Base-by-base conservation (phyloP, 1,140 invertebrate species). In the Riptortus pedestris region DNA sequence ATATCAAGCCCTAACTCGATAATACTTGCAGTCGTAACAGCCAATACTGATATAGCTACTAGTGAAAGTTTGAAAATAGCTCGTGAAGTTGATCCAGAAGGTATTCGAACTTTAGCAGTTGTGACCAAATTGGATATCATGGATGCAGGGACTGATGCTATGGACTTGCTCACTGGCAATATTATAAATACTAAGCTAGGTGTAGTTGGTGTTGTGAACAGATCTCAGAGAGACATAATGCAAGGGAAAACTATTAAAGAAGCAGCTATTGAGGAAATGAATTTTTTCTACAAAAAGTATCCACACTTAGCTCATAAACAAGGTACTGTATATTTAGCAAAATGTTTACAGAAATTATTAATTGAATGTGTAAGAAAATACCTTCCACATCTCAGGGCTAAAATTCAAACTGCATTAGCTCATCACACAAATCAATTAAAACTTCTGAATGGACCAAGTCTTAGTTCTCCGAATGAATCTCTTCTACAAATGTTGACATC, bases 81-180 rank as follows among this genome's bases (percentile, higher is more conserved):
- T 3, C 74, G 79, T 64, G 78, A 81, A 66, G 80, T 82, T n/a
- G 83, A 85, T 71, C 79, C 78, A 2, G 80, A 83, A 65, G 83
- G 82, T 0, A 70, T 80, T 29, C 71, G 86, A 64, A 89, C 87
- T 0, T 71, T 88, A 16, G 84, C 82, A 57, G 86, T 88, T 16
- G 73, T 89, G 1, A 89, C 86, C 2, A 89, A 89, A 72, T 72
- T 90, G 18, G 87, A 90, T 73, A 70, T 89, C 26, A 88, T 90
- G 86, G 87, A 89, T 76, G 75, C 76, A 28, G 86, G 87, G 0
- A 89, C 86, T 14, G 84, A 88, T 77, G 87, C 87, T 0, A 80
- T 82, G 71, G 86, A 88, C 69, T 81, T 87, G 1, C 72, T 88
- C 4, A 83, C 79, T 73, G 86, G 86, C 0, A 72, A 80, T 66